Base-by-base conservation (phyloP, 2,888 invertebrate species). In the Trissonchulus latispiculum region DNA sequence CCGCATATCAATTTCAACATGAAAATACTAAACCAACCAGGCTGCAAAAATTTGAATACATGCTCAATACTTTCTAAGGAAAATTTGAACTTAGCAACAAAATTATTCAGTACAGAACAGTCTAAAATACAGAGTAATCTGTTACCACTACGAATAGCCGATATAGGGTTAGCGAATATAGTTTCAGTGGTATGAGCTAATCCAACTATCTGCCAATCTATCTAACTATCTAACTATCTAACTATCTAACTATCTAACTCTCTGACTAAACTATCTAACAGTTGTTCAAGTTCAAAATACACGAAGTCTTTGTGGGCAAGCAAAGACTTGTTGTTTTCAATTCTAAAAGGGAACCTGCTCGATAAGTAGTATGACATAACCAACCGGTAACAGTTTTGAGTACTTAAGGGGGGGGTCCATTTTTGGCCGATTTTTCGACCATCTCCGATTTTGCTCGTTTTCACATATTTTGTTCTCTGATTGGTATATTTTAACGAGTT, bases 31-130 rank as follows among this genome's bases (percentile, higher is more conserved):
- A 64, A 28, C 29, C 29, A 64, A 29, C 28, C 28, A 8, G 8
- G 8, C 64, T 64, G 64, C 64, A 64, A 8, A 64, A 15, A 64
- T 64, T 64, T 33, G 29, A n/a, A 8, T 15, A n/a, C 64, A 31
- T 15, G 8, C 28, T 64, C 48, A 8, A 23, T 23, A 8, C 48
- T 23, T 48, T 48, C 48, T 48, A 48, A 23, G 8, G 48, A 48
- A 64, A 64, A 64, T 64, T 3, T 64, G 28, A 64, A 64, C 33
- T 64, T 64, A 64, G 64, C 64, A 33, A 64, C 64, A n/a, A 15
- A 15, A 15, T 64, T 15, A 64, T 64, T 64, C 29, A 64, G 33
- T 29, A 33, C 33, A 64, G 64, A 64, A n/a, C 64, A 64, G 28
- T 64, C 28, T 29, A 64, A n/a, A 64, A 64, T 64, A 28, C 8